Evolutionary conservation across 2,797 vertebrate species (phyloP), one percentile per base, ranked within the genome.

Genomic region (Fratercula arctica): DNA sequence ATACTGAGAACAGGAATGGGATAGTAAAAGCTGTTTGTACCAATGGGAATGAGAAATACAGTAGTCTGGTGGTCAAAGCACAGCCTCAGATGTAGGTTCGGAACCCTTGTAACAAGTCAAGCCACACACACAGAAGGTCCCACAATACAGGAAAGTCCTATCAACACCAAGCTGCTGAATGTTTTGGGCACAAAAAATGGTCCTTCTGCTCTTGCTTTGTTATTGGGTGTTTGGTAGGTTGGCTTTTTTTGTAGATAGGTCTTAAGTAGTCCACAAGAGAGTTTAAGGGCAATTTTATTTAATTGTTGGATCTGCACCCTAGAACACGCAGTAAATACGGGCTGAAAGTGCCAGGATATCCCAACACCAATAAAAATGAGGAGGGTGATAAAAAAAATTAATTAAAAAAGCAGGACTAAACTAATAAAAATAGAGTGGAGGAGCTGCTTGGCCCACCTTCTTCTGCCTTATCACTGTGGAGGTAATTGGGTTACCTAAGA

Each of bases 1-100:
- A 2, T 2, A 26, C 8, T 11, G 26, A 51, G 50, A 35, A 54
- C 2, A 31, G 37, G 13, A 60, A 57, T 24, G 26, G 57, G 28
- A 57, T 5, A 33, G 8, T 2, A 21, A 33, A 48, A 80, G 0
- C 0, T 10, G 4, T 59, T 74, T 16, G 6, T 35, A 13, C 2
- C 5, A 11, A 21, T 7, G 8, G 9, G 21, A 68, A 56, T n/a
- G 33, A 67, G 79, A 77, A 87, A 29, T 16, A 41, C 19, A 6
- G 14, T 11, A n/a, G 41, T 12, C 39, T 67, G 26, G 19, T 60
- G 48, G 25, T 25, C 35, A 43, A 87, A 79, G 7, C 5, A 18
- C 19, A 75, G 48, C 16, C 26, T 78, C 73, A 63, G 41, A 16
- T 41, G 35, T 0, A 1, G 14, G 10, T 50, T 79, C 33, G 76